A percentile compares a stretch with the other conserved stretches of the same genome.
Evolutionary conservation across 2,113 vertebrate species (phyloP).

Genomic region (Xenopus laevis): DNA sequence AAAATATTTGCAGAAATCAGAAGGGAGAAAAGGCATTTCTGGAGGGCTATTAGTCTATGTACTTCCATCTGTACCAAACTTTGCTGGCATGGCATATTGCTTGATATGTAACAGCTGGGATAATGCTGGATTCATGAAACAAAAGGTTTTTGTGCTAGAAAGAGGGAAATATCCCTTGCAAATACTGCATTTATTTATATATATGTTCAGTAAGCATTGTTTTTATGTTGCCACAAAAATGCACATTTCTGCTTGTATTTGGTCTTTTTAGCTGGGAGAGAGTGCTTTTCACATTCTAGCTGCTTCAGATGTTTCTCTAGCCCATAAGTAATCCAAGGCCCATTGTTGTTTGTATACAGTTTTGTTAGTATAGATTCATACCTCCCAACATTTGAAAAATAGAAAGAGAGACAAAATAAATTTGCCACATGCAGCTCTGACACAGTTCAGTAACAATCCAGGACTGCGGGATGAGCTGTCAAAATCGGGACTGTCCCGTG

Average conservation of each 20-base stretch:
- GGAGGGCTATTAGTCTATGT: slow-evolving; percentile 68
- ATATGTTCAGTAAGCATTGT: not conserved
- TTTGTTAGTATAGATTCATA: not conserved
- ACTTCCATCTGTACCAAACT: slow-evolving; percentile 70
- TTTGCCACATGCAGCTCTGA: too few species aligned
- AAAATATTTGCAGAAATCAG: slow-evolving; percentile 72
- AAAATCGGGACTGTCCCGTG: too few species aligned
- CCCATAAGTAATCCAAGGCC: too few species aligned
- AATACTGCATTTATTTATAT: slow-evolving; percentile 12
- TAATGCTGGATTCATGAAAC: slow-evolving; percentile 61
- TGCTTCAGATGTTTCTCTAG: not conserved
- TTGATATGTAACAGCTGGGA: slow-evolving; percentile 83
- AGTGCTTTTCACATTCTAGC: not conserved
- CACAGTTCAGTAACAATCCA: too few species aligned
- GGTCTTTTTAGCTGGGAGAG: not conserved
- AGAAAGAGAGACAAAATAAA: too few species aligned
- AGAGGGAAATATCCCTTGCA: slow-evolving; percentile 37
- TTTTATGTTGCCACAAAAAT: slow-evolving; percentile 15
- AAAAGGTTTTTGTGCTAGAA: slow-evolving; percentile 70
- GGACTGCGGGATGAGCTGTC: too few species aligned
- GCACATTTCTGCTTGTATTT: slow-evolving; percentile 7
- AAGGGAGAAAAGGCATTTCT: slow-evolving; percentile 62
- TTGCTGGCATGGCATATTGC: slow-evolving; percentile 63
- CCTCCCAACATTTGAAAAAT: too few species aligned
- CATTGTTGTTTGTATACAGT: not conserved